These are phyloP conservation scores for Dynastes tityus DNA, from an alignment of 2,888 invertebrate genomes.

Conservation along the genomic window DNA sequence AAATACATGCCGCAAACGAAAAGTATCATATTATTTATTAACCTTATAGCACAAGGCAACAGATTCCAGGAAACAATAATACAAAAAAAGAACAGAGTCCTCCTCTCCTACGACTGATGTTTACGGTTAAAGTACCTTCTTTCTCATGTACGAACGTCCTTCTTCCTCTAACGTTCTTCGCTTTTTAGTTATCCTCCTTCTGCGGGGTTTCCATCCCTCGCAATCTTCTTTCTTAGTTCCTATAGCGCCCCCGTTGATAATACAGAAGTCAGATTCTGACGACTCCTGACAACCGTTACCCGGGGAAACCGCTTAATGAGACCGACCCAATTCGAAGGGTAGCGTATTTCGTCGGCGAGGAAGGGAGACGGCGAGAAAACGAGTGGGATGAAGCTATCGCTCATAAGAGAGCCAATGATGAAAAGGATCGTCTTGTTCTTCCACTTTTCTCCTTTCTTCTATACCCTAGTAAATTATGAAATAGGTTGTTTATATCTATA, in stretches of 20 bases:
- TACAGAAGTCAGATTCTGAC: constrained; percentile 60
- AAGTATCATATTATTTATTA: constrained; percentile 39
- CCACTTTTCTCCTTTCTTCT: too few species aligned
- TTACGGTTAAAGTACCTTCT: constrained; percentile 54
- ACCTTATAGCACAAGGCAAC: background rate
- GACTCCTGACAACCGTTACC: constrained; percentile 68
- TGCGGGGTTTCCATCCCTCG: background rate
- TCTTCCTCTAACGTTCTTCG: constrained; percentile 54
- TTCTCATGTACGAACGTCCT: constrained; percentile 45
- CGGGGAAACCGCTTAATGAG: constrained; percentile 70
- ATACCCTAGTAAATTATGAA: too few species aligned
- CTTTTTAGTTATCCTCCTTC: background rate
- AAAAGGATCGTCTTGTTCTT: too few species aligned
- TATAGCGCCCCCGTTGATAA: constrained; percentile 1
- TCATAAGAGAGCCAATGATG: too few species aligned
- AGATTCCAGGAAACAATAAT: constrained; percentile 44
- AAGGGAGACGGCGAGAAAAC: constrained; percentile 64
- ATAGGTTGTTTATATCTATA: too few species aligned
- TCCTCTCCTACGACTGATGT: constrained; percentile 55
- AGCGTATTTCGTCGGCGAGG: constrained; percentile 62
- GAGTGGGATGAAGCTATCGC: constrained; percentile 50
- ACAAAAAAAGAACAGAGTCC: constrained; percentile 50
- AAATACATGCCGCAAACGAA: background rate
- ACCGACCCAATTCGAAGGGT: constrained; percentile 60
- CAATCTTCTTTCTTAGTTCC: background rate